Base-by-base conservation (phyloP, 2,797 vertebrate species). In the Sylvia borin region DNA sequence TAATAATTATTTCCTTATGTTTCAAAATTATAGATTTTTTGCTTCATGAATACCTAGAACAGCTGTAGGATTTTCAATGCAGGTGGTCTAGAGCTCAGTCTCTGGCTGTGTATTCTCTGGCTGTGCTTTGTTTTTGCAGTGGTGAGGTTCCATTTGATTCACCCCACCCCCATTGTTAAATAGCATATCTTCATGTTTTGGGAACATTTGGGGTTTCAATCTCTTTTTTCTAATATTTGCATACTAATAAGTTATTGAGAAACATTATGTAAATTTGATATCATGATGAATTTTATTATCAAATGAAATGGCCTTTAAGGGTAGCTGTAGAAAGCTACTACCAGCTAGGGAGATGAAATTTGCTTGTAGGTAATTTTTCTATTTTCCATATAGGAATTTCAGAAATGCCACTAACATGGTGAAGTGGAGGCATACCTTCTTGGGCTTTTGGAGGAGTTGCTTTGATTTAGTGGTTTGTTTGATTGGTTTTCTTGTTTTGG, bases 191-290 rank as follows among this genome's bases (percentile, higher is more conserved):
- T 73, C 13, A 20, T 26, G 34, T 50, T 95, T 94, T 75, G 90
- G 54, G 67, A 92, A 86, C 34, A 68, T 88, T 90, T 90, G 70
- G 81, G 55, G 82, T 97, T 96, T 90, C 68, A 78, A 43, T 96
- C 57, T 97, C 94, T 90, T 62, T 72, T 57, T 50, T 3, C 5
- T 88, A 89, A 76, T 95, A 97, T 97, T 95, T 98, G 94, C 97
- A 97, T 98, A 95, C 97, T 97, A 98, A 98, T 96, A 88, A 93
- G 76, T 87, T 31, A 97, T 97, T 98, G 90, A 93, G 95, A 98
- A 97, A 91, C 96, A 97, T 98, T 97, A 97, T 98, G 97, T 93
- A 97, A 97, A 98, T 98, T 94, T 92, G 66, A 81, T 87, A 57
- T 62, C 77, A 62, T 93, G 75, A 67, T 95, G 96, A 97, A 97